Evolutionary conservation across 2,797 vertebrate species (phyloP).

Genomic region (Melanotaenia pygmaea): DNA sequence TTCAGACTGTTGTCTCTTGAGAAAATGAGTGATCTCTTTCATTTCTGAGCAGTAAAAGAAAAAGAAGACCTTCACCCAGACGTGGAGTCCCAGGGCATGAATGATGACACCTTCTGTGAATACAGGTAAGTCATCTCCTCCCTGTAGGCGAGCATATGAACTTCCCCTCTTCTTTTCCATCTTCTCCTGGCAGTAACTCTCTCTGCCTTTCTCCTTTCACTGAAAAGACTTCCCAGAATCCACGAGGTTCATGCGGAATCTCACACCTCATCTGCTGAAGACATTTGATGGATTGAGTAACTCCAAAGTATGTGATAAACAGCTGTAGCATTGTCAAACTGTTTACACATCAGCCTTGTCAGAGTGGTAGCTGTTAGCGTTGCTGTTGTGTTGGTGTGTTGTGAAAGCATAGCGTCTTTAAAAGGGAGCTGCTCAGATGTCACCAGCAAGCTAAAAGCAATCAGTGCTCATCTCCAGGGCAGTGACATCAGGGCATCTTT

Average conservation of each 20-base stretch:
- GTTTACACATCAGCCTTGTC: conserved; percentile 67
- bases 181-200: conserved; percentile 49
- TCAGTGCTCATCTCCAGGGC: conserved; percentile 74
- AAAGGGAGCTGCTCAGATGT: conserved; percentile 42
- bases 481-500: conserved; percentile 73
- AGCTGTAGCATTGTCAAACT: conserved; percentile 58
- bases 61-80: conserved; percentile 98
- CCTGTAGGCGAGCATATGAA: conserved; percentile 29
- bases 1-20: conserved; percentile 38
- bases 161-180: conserved; percentile 27
- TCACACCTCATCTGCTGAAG: conserved; percentile 60
- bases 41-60: conserved; percentile 90
- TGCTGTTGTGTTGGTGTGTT: conserved; percentile 45
- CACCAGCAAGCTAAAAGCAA: conserved; percentile 66
- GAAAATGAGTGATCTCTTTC: conserved; percentile 55
- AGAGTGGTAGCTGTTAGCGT: conserved; percentile 47
- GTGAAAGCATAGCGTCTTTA: conserved; percentile 47
- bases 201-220: conserved; percentile 65
- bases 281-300: conserved; percentile 76
- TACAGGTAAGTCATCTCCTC: conserved; percentile 89
- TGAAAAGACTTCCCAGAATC: conserved; percentile 72
- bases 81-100: conserved; percentile 93
- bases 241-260: conserved; percentile 66
- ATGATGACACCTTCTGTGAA: conserved; percentile 98
- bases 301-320: conserved; percentile 75